These are phyloP conservation scores for Vimba vimba DNA, from an alignment of 2,113 vertebrate genomes.

Conservation along the genomic window DNA sequence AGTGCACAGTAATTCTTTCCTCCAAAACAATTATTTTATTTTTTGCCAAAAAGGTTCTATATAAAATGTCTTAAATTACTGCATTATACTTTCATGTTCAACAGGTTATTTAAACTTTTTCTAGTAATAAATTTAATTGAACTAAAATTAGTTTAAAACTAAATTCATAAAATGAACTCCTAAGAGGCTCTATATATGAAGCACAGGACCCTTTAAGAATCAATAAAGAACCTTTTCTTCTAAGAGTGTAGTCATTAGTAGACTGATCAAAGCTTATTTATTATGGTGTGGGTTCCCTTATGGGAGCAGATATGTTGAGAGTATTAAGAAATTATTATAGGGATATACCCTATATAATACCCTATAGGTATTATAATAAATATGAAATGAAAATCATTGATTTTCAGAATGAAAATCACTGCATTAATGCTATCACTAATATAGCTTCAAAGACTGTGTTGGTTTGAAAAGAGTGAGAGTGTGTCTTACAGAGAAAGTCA, in stretches of 20 bases:
- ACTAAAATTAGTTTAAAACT: no score
- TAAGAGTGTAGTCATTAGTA: not conserved
- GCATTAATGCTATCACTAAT: not conserved
- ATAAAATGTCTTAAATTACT: no score
- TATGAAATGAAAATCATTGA: not conserved
- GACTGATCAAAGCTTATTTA: not conserved
- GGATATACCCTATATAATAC: not conserved
- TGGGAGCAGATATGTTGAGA: not conserved
- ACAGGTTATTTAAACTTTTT: no score
- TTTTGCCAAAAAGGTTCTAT: no score
- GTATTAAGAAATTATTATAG: not conserved
- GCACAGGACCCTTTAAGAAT: no score
- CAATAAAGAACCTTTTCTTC: no score
- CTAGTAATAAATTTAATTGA: no score
- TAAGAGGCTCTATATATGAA: no score
- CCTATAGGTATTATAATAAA: not conserved
- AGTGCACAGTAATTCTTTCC: not conserved
- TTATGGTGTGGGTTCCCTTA: not conserved
- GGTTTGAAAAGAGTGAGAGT: not conserved
- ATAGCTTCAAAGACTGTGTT: not conserved
- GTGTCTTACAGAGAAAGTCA: conserved; percentile 13
- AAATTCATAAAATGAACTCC: no score
- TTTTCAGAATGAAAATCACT: not conserved
- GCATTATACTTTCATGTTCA: no score
- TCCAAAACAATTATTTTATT: no score